Percentiles rank a stretch among this genome's conserved stretches.
phyloP scores from a whole-genome alignment of 2,113 vertebrate genomes.

The Proterorhinus semilunaris region DNA sequence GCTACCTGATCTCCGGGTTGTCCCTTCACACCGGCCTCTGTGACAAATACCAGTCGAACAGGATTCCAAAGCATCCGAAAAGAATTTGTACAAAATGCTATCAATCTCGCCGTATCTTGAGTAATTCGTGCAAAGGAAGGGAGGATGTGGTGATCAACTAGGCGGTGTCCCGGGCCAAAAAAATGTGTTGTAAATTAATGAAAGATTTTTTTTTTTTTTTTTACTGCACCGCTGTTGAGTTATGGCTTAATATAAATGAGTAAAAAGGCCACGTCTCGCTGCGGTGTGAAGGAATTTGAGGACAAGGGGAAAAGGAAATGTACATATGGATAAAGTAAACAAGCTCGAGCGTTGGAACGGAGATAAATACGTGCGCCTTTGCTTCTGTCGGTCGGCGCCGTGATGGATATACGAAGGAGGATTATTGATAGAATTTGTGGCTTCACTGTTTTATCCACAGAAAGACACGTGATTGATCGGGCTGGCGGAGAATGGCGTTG shows the following conservation, averaged over 20 bases:
- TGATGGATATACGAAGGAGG: conserved; percentile 6
- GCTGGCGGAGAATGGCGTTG: not conserved
- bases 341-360: not conserved
- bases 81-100: conserved; percentile 3
- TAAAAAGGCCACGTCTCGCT: conserved; percentile 4
- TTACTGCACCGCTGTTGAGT: conserved; percentile 4
- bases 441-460: conserved; percentile 1
- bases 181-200: conserved; percentile 7
- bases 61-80: conserved; percentile 14
- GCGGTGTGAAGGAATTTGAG: not conserved
- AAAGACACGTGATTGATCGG: conserved; percentile 1
- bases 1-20: not conserved
- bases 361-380: not conserved
- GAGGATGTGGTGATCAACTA: conserved; percentile 23
- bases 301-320: not conserved
- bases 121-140: conserved; percentile 14
- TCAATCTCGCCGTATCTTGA: conserved; percentile 15
- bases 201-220: conserved; percentile 8
- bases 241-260: conserved; percentile 5
- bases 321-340: not conserved
- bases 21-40: conserved; percentile 6
- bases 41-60: conserved; percentile 12
- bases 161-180: conserved; percentile 4
- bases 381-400: not conserved
- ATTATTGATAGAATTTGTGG: conserved; percentile 12